These are phyloP conservation scores for Hirundichthys speculiger DNA, from an alignment of 2,113 vertebrate species.

Conservation along the genomic window DNA sequence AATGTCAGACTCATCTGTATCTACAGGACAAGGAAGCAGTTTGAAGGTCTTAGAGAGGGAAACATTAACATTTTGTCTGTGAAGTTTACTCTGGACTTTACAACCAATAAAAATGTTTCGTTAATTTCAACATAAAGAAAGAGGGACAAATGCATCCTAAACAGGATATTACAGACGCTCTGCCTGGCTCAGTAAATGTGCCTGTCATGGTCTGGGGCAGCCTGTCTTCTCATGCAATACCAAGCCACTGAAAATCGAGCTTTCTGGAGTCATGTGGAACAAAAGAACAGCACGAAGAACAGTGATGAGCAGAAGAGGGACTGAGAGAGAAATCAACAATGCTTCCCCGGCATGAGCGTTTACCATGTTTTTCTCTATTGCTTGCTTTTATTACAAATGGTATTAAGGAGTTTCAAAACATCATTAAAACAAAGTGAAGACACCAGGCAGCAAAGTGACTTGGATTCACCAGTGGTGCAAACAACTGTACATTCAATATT, in stretches of 20 bases:
- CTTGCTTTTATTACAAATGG: too few relatives aligned
- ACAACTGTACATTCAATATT: too few relatives aligned
- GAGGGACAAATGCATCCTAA: too few relatives aligned
- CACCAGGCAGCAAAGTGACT: too few relatives aligned
- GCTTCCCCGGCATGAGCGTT: too few relatives aligned
- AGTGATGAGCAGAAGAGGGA: background rate
- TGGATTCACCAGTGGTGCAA: too few relatives aligned
- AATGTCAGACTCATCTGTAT: background rate
- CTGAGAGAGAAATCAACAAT: background rate
- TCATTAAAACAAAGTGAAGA: too few relatives aligned
- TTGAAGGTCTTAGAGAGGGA: background rate
- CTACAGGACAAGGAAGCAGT: background rate
- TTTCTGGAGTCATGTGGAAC: slow-evolving; percentile 5
- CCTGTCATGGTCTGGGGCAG: too few relatives aligned
- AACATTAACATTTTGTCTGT: background rate
- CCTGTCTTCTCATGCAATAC: too few relatives aligned
- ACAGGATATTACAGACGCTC: slow-evolving; percentile 32
- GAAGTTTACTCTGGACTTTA: background rate
- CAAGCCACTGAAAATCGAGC: background rate
- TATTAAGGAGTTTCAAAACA: too few relatives aligned
- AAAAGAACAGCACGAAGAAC: background rate
- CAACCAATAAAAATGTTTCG: background rate
- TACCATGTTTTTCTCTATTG: too few relatives aligned
- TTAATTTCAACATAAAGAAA: slow-evolving; percentile 16
- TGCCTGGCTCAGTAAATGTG: background rate